phyloP scores from a whole-genome alignment of 2,888 invertebrate species.

The Heliconius ismenius region DNA sequence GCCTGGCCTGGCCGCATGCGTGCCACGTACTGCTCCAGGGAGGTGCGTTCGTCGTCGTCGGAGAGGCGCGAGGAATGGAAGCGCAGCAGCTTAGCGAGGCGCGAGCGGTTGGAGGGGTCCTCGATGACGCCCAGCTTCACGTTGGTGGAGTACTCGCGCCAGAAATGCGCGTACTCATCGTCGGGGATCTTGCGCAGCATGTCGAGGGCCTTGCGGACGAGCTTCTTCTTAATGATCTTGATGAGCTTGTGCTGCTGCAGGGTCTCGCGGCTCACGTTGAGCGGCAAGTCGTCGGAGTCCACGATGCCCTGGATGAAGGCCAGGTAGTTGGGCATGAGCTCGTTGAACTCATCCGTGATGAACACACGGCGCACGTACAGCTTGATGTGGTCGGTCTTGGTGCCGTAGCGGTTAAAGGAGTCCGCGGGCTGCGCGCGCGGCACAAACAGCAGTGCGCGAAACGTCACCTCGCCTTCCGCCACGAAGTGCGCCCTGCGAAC shows the following conservation, averaged over 20 bases:
- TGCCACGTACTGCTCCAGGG: conserved; percentile 93
- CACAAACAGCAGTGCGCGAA: conserved; percentile 97
- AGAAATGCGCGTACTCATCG: conserved; percentile 95
- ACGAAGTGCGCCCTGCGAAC: conserved; percentile 90
- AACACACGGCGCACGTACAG: conserved; percentile 98
- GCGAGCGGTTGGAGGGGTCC: conserved; percentile 97
- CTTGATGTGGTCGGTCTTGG: conserved; percentile 96
- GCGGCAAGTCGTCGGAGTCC: conserved; percentile 98
- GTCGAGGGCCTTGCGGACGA: conserved; percentile 97
- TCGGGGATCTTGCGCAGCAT: conserved; percentile 98
- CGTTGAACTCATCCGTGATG: conserved; percentile 99
- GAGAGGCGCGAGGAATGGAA: conserved; percentile 90
- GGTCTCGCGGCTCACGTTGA: conserved; percentile 98
- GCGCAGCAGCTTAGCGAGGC: conserved; percentile 95
- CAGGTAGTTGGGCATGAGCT: conserved; percentile 99
- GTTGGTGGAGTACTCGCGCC: conserved; percentile 99
- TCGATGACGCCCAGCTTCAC: conserved; percentile 98
- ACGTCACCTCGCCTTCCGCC: conserved; percentile 99
- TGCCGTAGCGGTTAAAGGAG: conserved; percentile 97
- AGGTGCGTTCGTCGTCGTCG: conserved; percentile 77
- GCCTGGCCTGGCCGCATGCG: conserved; percentile 98
- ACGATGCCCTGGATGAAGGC: conserved; percentile 98
- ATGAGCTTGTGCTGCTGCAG: conserved; percentile 99
- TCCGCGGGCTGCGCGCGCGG: conserved; percentile 95
- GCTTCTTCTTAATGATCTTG: conserved; percentile 99